Conservation (phyloP, 2,888 invertebrate genomes). For the Tachina fera region DNA sequence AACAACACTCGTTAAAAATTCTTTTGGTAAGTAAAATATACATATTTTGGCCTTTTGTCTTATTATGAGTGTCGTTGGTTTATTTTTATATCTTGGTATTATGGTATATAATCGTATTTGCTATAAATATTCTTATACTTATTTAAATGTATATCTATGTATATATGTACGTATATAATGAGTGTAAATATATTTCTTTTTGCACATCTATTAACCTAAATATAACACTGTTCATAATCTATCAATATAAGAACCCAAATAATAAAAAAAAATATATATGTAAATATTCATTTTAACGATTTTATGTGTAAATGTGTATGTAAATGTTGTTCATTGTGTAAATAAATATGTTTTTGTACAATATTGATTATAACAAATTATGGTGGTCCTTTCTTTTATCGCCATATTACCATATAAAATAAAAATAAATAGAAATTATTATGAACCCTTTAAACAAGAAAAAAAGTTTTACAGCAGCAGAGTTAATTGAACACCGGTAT, state of each 20-base stretch:
- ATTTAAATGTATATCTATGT: background rate
- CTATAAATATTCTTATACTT: background rate
- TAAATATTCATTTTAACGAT: background rate
- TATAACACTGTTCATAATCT: slow-evolving; percentile 20
- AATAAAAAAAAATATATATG: slow-evolving; percentile 4
- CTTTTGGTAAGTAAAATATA: slow-evolving; percentile 1
- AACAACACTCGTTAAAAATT: background rate
- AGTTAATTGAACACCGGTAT: background rate
- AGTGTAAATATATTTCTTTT: background rate
- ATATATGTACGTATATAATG: background rate
- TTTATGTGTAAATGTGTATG: background rate
- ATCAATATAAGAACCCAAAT: slow-evolving; percentile 4
- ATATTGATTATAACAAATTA: slow-evolving; percentile 46
- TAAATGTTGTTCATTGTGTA: background rate
- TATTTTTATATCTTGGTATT: slow-evolving; percentile 4
- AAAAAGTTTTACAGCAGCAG: slow-evolving; percentile 43
- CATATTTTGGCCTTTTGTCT: background rate
- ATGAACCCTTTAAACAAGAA: background rate
- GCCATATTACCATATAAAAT: background rate
- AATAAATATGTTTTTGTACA: slow-evolving; percentile 3
- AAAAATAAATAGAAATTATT: background rate
- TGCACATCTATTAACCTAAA: background rate
- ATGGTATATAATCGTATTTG: background rate
- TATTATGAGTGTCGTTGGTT: background rate
- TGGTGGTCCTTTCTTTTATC: background rate